phyloP scores from a whole-genome alignment of 1,140 invertebrate species.

The Panagrolaimus sp. region DNA sequence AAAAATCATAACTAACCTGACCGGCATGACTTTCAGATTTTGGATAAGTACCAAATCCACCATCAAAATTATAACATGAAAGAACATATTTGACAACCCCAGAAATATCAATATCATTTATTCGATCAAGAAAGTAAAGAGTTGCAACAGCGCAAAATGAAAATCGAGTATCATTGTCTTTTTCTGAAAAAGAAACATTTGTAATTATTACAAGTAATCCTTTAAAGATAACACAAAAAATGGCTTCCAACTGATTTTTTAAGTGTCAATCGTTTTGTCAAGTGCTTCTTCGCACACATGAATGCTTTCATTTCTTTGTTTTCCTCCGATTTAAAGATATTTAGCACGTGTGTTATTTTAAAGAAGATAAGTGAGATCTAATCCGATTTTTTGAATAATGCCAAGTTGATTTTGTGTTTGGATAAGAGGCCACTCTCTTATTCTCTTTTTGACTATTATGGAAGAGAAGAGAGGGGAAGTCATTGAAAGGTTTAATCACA shows the following conservation, averaged over 20 bases:
- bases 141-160: constrained; percentile 89
- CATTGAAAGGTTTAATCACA: too few species aligned
- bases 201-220: constrained; percentile 39
- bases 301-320: too few species aligned
- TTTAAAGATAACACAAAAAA: constrained; percentile 19
- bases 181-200: constrained; percentile 62
- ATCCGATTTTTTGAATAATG: too few species aligned
- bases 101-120: constrained; percentile 77
- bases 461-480: too few species aligned
- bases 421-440: too few species aligned
- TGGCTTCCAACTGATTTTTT: constrained; percentile 11
- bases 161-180: constrained; percentile 85
- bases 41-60: constrained; percentile 92
- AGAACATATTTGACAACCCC: constrained; percentile 85
- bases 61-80: constrained; percentile 96
- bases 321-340: too few species aligned
- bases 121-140: constrained; percentile 71
- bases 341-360: too few species aligned
- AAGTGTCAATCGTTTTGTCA: neutral
- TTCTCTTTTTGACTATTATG: too few species aligned
- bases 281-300: too few species aligned
- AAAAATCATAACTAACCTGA: constrained; percentile 60
- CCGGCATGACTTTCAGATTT: constrained; percentile 94
- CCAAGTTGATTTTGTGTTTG: too few species aligned
- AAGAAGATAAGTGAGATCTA: too few species aligned